phyloP scores from a whole-genome alignment of 2,113 vertebrate species.

The Paramisgurnus dabryanus region DNA sequence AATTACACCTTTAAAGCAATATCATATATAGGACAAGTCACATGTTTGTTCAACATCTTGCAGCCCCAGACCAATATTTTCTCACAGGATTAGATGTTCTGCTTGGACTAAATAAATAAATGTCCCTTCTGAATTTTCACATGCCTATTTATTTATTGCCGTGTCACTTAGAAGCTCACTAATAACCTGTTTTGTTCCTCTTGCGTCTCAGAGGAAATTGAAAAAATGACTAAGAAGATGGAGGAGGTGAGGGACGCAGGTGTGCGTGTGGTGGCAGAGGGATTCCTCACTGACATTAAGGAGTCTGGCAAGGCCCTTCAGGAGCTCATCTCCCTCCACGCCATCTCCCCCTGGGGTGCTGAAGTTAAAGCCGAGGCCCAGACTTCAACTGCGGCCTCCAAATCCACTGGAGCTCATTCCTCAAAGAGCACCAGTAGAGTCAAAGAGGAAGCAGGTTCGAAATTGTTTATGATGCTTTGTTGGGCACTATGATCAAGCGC shows the following conservation, averaged over 20 bases:
- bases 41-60: too few species aligned
- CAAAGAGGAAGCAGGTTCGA: slow-evolving; percentile 89
- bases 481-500: too few species aligned
- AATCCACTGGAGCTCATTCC: slow-evolving; percentile 72
- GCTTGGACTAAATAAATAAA: not conserved
- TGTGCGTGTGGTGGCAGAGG: slow-evolving; percentile 87
- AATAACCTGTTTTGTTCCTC: not conserved
- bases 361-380: slow-evolving; percentile 84
- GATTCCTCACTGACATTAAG: slow-evolving; percentile 84
- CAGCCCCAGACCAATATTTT: not conserved
- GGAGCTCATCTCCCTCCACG: slow-evolving; percentile 84
- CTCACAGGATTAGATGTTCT: not conserved
- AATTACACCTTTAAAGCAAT: too few species aligned
- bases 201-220: slow-evolving; percentile 85
- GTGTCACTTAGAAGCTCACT: not conserved
- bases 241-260: slow-evolving; percentile 88
- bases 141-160: not conserved
- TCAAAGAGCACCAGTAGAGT: slow-evolving; percentile 83
- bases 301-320: slow-evolving; percentile 81
- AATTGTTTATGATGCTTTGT: not conserved
- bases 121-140: not conserved
- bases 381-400: slow-evolving; percentile 71
- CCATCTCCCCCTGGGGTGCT: slow-evolving; percentile 88
- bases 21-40: too few species aligned
- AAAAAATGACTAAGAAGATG: slow-evolving; percentile 98